Conservation (phyloP, 2,113 vertebrate species). For the Leucosticte australis region DNA sequence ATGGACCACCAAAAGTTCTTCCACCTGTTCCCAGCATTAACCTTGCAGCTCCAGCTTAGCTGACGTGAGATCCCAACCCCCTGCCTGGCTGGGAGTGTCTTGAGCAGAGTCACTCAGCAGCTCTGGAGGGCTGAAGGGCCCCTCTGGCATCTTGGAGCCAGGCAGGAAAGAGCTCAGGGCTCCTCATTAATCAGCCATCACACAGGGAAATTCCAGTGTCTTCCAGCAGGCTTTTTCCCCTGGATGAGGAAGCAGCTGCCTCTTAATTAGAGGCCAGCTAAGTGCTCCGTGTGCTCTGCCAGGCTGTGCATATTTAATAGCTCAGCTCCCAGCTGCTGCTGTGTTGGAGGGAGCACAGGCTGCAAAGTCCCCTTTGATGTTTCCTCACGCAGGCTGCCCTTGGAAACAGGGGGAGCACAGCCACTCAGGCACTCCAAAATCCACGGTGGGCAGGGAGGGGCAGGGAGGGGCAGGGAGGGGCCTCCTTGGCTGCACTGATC, state of each 20-base stretch:
- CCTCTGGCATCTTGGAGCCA: not conserved
- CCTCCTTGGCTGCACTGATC: not conserved
- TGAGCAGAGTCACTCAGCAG: not conserved
- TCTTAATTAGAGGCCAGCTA: constrained; percentile 50
- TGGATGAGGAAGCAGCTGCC: constrained; percentile 19
- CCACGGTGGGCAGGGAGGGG: not conserved
- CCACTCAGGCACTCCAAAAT: not conserved
- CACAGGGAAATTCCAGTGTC: not conserved
- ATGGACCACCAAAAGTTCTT: not conserved
- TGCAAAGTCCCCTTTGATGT: constrained; percentile 45
- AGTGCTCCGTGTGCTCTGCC: not conserved
- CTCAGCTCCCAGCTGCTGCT: not conserved
- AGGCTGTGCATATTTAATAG: constrained; percentile 42
- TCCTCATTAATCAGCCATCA: not conserved
- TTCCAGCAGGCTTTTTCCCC: not conserved
- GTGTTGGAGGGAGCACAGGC: not conserved
- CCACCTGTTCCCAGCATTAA: not conserved
- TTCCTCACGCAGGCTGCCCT: not conserved
- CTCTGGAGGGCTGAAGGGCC: not conserved
- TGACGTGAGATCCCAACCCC: not conserved
- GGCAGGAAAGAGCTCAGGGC: not conserved
- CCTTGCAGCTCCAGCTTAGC: not conserved
- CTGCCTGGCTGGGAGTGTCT: not conserved
- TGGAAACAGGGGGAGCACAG: not conserved
- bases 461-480: not conserved